These are phyloP conservation scores for Pachymerium ferrugineum DNA, from an alignment of 2,888 invertebrate species.

Conservation along the genomic window DNA sequence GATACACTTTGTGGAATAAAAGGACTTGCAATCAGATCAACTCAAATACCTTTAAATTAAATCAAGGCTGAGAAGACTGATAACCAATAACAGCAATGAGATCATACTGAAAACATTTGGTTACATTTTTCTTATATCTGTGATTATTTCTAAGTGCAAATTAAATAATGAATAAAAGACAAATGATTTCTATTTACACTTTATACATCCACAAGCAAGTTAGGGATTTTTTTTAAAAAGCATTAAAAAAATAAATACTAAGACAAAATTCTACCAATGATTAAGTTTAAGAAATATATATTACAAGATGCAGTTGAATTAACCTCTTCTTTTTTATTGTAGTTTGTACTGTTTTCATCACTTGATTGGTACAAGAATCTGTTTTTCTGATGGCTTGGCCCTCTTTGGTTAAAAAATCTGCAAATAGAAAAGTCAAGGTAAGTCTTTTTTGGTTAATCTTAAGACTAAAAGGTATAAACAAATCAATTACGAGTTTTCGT, in stretches of 20 bases:
- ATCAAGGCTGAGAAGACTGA: background rate
- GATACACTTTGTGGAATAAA: background rate
- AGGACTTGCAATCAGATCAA: background rate
- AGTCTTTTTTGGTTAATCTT: too few species aligned
- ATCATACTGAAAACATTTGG: constrained; percentile 9
- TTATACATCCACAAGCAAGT: background rate
- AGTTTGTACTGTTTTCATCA: background rate
- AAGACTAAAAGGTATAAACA: too few species aligned
- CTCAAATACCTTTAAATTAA: background rate
- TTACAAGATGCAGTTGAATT: background rate
- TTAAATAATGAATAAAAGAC: background rate
- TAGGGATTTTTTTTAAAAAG: background rate
- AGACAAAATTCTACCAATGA: background rate
- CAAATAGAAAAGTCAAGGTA: background rate
- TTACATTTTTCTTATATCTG: constrained; percentile 3
- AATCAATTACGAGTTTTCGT: too few species aligned
- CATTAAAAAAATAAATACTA: background rate
- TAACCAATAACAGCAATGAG: background rate
- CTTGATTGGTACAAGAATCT: background rate
- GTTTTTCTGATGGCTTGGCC: background rate
- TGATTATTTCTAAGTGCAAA: constrained; percentile 4
- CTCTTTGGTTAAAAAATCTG: background rate
- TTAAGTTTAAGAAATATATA: background rate
- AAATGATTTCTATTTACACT: background rate
- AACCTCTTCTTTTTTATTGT: background rate